These are phyloP conservation scores for Cetoscarus ocellatus DNA, from an alignment of 2,797 vertebrate genomes.

Conservation along the genomic window DNA sequence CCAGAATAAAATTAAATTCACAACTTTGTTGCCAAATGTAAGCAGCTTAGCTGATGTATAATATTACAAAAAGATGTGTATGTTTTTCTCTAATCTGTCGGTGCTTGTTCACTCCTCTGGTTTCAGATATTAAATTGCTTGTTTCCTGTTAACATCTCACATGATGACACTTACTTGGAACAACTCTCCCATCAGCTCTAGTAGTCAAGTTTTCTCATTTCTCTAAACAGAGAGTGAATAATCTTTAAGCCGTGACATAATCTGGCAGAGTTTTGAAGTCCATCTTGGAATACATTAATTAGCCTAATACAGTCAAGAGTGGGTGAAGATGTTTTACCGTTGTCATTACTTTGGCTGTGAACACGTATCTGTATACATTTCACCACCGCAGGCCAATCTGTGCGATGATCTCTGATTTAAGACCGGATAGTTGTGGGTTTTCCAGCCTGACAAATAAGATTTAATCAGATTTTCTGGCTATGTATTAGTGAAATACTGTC, in stretches of 20 bases:
- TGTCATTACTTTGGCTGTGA: constrained; percentile 32
- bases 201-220: constrained; percentile 43
- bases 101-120: constrained; percentile 10
- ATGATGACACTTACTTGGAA: constrained; percentile 47
- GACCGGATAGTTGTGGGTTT: constrained; percentile 36
- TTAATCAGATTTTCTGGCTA: constrained; percentile 55
- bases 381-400: constrained; percentile 45
- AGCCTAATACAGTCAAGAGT: constrained; percentile 42
- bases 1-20: not conserved
- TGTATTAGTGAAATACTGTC: constrained; percentile 49
- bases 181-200: constrained; percentile 14
- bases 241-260: constrained; percentile 27
- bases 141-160: constrained; percentile 54
- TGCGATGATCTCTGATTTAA: constrained; percentile 40
- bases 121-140: constrained; percentile 29
- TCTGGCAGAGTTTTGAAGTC: constrained; percentile 49
- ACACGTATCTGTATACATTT: constrained; percentile 22
- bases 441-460: constrained; percentile 57
- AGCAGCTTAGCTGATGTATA: constrained; percentile 11
- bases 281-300: constrained; percentile 36
- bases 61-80: not conserved
- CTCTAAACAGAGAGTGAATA: constrained; percentile 40
- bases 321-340: constrained; percentile 41
- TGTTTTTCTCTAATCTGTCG: not conserved
- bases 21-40: constrained; percentile 5